Percentiles rank a stretch among this genome's conserved stretches.
These are phyloP conservation scores for Thalassarche chlororhynchos DNA, from an alignment of 2,113 vertebrate genomes.

Conservation along the genomic window DNA sequence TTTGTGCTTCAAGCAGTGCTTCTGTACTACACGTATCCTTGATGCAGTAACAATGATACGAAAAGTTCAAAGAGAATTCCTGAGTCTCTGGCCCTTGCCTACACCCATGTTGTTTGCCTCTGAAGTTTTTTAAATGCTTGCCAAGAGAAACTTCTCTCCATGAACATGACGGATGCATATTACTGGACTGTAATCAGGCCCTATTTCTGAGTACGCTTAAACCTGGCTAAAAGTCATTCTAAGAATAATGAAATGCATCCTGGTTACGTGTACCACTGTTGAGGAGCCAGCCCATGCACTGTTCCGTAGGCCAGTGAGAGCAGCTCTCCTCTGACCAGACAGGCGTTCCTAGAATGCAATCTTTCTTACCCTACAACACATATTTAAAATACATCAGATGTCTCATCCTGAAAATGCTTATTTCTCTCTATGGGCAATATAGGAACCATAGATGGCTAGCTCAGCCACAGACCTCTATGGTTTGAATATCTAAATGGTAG, in stretches of 20 bases:
- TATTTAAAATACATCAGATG: neutral
- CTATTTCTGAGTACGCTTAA: neutral
- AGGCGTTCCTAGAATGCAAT: fast-evolving
- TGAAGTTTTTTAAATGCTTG: neutral
- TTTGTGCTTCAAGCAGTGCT: neutral
- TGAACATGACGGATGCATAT: neutral
- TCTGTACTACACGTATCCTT: neutral
- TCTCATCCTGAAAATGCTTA: neutral
- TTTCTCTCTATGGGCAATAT: neutral
- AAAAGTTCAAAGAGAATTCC: neutral
- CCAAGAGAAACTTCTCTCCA: neutral
- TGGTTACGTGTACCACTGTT: fast-evolving
- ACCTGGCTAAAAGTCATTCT: neutral
- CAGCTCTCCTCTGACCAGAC: neutral
- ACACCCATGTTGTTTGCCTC: neutral
- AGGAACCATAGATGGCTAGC: neutral
- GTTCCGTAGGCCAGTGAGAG: neutral
- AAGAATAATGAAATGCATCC: neutral
- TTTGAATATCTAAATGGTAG: neutral
- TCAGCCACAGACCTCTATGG: neutral
- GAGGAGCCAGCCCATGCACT: neutral
- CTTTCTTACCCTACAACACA: neutral
- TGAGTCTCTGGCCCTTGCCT: neutral
- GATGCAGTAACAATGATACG: neutral
- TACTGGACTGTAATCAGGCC: neutral